phyloP scores from a whole-genome alignment of 1,140 invertebrate species.

The Uloborus diversus region DNA sequence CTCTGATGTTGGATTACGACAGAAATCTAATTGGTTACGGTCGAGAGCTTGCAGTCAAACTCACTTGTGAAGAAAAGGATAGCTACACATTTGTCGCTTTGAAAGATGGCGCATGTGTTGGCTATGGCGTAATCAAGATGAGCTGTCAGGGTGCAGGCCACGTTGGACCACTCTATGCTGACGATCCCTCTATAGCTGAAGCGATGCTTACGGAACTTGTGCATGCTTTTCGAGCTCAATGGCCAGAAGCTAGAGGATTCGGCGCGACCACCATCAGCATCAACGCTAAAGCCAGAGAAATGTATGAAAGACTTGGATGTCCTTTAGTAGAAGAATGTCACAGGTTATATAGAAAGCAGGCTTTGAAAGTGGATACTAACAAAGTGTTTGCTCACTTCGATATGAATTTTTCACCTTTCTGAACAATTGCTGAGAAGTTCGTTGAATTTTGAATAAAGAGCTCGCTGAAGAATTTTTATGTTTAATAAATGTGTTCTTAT shows the following conservation, averaged over 20 bases:
- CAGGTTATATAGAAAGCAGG: slow-evolving; percentile 52
- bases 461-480: not conserved
- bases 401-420: slow-evolving; percentile 60
- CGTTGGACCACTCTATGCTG: slow-evolving; percentile 60
- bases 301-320: slow-evolving; percentile 57
- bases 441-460: too few species aligned
- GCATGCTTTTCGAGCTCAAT: slow-evolving; percentile 17
- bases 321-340: slow-evolving; percentile 38
- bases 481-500: not conserved
- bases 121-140: slow-evolving; percentile 55
- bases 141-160: slow-evolving; percentile 43
- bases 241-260: slow-evolving; percentile 45
- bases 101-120: slow-evolving; percentile 36
- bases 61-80: slow-evolving; percentile 44
- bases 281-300: slow-evolving; percentile 43
- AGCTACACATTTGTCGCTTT: slow-evolving; percentile 52
- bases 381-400: slow-evolving; percentile 57
- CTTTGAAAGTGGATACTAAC: slow-evolving; percentile 44
- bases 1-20: slow-evolving; percentile 52
- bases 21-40: slow-evolving; percentile 31
- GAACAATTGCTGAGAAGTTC: too few species aligned
- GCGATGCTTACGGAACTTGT: slow-evolving; percentile 36
- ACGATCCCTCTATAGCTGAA: slow-evolving; percentile 57
- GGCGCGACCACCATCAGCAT: slow-evolving; percentile 47
- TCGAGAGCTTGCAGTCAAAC: slow-evolving; percentile 20